Percentiles rank a stretch among this genome's conserved stretches.
These are phyloP conservation scores for Murina feae DNA, from an alignment of 2,113 vertebrate genomes.

Conservation along the genomic window DNA sequence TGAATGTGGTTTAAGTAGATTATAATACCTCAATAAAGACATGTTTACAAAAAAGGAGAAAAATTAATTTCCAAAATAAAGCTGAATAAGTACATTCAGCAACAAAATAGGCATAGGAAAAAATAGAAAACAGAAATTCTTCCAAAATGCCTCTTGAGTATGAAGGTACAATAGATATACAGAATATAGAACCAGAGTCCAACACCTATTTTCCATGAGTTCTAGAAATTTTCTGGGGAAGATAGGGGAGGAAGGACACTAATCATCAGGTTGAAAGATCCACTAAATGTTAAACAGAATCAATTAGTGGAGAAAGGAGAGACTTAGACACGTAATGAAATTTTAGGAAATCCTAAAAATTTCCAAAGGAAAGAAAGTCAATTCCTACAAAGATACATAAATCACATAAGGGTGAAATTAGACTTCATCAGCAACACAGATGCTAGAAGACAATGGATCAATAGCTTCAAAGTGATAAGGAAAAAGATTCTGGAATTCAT, in stretches of 20 bases:
- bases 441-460: not conserved
- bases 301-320: not conserved
- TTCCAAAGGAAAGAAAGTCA: constrained; percentile 12
- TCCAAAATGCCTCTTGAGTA: not conserved
- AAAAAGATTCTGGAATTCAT: not conserved
- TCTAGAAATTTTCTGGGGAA: constrained; percentile 21
- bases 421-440: not conserved
- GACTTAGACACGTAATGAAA: not conserved
- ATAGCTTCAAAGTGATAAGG: not conserved
- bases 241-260: not conserved
- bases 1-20: not conserved
- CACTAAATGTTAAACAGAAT: not conserved
- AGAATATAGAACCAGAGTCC: not conserved
- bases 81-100: not conserved
- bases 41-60: not conserved
- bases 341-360: not conserved
- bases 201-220: not conserved
- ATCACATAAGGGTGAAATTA: not conserved
- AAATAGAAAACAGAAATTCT: constrained; percentile 10
- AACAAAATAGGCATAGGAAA: not conserved
- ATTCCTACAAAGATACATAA: constrained; percentile 9
- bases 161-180: not conserved
- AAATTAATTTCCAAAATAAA: constrained; percentile 22
- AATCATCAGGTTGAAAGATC: not conserved
- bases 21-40: not conserved